These are phyloP conservation scores for Hypercompe scribonia DNA, from an alignment of 2,888 invertebrate genomes.

Conservation along the genomic window DNA sequence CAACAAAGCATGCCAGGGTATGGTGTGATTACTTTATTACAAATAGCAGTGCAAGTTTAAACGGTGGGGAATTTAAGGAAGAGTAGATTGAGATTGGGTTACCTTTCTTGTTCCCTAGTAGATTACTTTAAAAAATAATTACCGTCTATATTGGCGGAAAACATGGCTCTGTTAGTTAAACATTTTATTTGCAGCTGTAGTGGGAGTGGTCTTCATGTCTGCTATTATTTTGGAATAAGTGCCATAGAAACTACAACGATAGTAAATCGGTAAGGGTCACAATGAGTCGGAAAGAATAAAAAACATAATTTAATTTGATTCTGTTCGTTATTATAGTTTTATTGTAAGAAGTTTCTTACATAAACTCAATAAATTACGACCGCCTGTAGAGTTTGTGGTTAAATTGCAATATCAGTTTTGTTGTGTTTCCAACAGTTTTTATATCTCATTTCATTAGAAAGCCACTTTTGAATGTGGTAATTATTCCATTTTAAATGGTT, in stretches of 20 bases:
- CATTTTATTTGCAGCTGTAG: background rate
- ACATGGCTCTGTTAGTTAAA: too few species aligned
- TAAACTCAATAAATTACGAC: background rate
- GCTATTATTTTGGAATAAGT: background rate
- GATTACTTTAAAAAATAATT: too few species aligned
- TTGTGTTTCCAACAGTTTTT: background rate
- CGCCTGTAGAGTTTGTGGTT: background rate
- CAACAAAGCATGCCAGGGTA: background rate
- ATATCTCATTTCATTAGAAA: background rate
- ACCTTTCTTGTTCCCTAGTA: background rate
- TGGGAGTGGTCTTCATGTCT: background rate
- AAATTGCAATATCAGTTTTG: background rate
- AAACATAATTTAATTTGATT: background rate
- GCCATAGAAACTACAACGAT: background rate
- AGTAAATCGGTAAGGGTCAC: background rate
- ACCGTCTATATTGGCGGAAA: too few species aligned
- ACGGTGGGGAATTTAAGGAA: background rate
- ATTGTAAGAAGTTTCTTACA: background rate
- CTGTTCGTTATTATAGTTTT: background rate
- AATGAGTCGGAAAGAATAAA: background rate
- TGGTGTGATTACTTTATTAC: conserved; percentile 4
- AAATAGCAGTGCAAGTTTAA: background rate
- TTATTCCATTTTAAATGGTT: background rate
- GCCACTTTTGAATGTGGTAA: background rate
- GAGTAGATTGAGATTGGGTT: background rate